A percentile compares a stretch with the other conserved stretches of the same genome.
These are phyloP conservation scores for Agriopis marginaria DNA, from an alignment of 2,888 invertebrate species.

Conservation along the genomic window DNA sequence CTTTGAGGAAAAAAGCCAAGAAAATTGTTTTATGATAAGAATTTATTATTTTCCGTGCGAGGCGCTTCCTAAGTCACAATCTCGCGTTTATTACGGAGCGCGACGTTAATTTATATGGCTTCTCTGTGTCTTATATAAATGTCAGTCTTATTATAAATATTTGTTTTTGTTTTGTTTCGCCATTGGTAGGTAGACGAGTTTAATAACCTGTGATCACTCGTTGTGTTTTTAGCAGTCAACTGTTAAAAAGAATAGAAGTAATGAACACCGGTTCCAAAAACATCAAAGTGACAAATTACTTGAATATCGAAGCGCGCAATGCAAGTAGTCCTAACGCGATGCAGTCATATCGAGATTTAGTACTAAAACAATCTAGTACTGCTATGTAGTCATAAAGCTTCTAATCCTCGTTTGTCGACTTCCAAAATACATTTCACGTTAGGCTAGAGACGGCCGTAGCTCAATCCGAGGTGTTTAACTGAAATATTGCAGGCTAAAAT, in stretches of 20 bases:
- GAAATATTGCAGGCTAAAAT: too few species aligned
- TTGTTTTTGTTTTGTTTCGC: constrained; percentile 35
- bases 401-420: not conserved
- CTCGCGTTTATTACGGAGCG: constrained; percentile 40
- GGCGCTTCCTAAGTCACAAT: constrained; percentile 44
- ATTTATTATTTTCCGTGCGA: constrained; percentile 45
- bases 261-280: not conserved
- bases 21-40: constrained; percentile 49
- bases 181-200: not conserved
- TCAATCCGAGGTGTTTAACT: too few species aligned
- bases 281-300: too few species aligned
- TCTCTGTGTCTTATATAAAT: constrained; percentile 42
- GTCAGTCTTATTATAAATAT: constrained; percentile 28
- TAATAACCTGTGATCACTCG: too few species aligned
- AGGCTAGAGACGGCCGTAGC: too few species aligned
- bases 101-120: constrained; percentile 45
- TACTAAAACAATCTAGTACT: too few species aligned
- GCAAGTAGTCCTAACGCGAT: too few species aligned
- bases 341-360: too few species aligned
- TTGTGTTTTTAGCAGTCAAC: too few species aligned
- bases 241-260: not conserved
- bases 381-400: too few species aligned
- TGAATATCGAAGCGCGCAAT: too few species aligned
- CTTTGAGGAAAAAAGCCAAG: constrained; percentile 49
- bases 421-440: too few species aligned